Evolutionary conservation across 2,113 vertebrate genomes (phyloP), one percentile per base, ranked within the genome.

Genomic region (Labrus mixtus): DNA sequence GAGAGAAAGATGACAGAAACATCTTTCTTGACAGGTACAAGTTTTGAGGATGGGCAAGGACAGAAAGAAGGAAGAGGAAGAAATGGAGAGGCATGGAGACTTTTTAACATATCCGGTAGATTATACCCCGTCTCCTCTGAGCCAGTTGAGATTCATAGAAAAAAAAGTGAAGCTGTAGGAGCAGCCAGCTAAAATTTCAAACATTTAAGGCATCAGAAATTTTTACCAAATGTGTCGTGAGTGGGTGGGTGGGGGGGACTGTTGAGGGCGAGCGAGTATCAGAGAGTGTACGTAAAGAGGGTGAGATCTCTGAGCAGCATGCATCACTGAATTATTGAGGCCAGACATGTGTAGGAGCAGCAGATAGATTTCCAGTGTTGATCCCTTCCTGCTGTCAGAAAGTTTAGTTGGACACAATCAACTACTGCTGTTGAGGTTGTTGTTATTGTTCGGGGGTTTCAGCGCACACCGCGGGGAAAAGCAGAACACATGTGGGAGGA

Each of bases 261-360:
- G 66, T 43, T 68, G 73, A 71, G 68, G 58, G 61, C 60, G 56
- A 64, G 20, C 29, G 59, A 60, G 51, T 67, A 63, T 79, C 29
- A 79, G 75, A 74, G 70, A 66, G 65, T 45, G 68, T 78, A 69
- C 39, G 10, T 58, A 46, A 67, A 59, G 58, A 78, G 79, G 68
- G 39, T 1, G 61, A 83, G 81, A 81, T 83, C 78, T 84, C 75
- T 15, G 9, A 81, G 81, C 79, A 46, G 68, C 75, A 82, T 19
- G 66, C 74, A 75, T 78, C 41, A 12, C 73, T 92, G 80, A 91
- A 90, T 93, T 90, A 91, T 91, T 91, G 82, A 93, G 89, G 64
- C 73, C 74, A 61, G 78, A 87, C 50, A 67, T 87, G 83, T 89
- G 86, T 85, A 60, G 73, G 64, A 82, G 84, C 78, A 83, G 64